These are phyloP conservation scores for Pelmatolapia mariae DNA, from an alignment of 2,113 vertebrate species.

Conservation along the genomic window DNA sequence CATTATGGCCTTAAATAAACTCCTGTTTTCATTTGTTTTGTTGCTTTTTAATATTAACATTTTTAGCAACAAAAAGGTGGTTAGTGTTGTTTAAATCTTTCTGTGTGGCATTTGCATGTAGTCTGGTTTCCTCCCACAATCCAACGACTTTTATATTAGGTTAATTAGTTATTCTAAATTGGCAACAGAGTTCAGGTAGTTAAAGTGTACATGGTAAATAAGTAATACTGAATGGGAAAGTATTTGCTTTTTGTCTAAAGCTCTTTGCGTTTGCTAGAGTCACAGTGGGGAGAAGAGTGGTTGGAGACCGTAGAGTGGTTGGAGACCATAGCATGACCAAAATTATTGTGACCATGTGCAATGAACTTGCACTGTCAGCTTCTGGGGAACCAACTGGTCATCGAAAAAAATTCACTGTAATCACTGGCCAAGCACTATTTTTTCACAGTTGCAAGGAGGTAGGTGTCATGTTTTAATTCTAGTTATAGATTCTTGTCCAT, in stretches of 20 bases:
- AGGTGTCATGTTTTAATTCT: not conserved
- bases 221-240: not conserved
- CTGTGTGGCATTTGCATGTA: not conserved
- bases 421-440: not conserved
- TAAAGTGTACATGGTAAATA: not conserved
- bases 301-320: too few species aligned
- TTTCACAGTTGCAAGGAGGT: not conserved
- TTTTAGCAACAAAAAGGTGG: not conserved
- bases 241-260: not conserved
- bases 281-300: not conserved
- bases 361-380: not conserved
- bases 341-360: not conserved
- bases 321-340: not conserved
- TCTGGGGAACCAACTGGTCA: not conserved
- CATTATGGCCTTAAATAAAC: not conserved
- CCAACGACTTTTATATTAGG: not conserved
- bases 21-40: not conserved
- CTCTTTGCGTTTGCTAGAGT: not conserved
- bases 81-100: not conserved
- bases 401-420: not conserved
- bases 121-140: not conserved
- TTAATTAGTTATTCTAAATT: not conserved
- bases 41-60: not conserved
- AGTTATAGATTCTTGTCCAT: not conserved
- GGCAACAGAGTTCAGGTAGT: not conserved